Percentiles rank a stretch among this genome's conserved stretches.
Conservation (phyloP, 2,113 vertebrate genomes). For the Felis catus region DNA sequence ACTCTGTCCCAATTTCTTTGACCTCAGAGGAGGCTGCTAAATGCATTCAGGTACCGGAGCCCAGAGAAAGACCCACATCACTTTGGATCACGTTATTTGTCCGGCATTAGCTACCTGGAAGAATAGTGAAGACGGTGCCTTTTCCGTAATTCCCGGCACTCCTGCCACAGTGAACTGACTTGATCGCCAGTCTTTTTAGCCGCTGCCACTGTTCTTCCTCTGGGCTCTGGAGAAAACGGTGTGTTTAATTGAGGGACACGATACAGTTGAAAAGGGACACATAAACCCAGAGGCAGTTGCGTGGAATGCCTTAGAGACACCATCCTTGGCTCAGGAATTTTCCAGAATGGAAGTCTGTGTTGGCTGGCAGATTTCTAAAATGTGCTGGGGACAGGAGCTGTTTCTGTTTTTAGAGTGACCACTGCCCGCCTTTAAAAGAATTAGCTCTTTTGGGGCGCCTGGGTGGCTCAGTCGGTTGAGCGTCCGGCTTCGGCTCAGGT, state of each 20-base stretch:
- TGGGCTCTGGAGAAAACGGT: slow-evolving; percentile 59
- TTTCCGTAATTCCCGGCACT: slow-evolving; percentile 49
- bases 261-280: slow-evolving; percentile 31
- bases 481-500: no score
- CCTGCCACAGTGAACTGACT: slow-evolving; percentile 38
- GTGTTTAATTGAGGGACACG: slow-evolving; percentile 68
- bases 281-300: not conserved
- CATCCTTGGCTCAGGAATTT: not conserved
- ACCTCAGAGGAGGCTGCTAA: slow-evolving; percentile 53
- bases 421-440: not conserved
- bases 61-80: slow-evolving; percentile 38
- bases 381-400: fast-evolving
- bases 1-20: slow-evolving; percentile 73
- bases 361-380: not conserved
- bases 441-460: no score
- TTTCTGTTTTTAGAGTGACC: not conserved
- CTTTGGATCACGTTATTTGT: slow-evolving; percentile 65
- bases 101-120: not conserved
- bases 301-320: not conserved
- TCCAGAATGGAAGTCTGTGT: not conserved
- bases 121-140: not conserved
- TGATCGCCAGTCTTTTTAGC: slow-evolving; percentile 63
- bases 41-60: slow-evolving; percentile 55
- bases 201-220: slow-evolving; percentile 52
- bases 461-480: no score